Evolutionary conservation across 2,113 vertebrate genomes (phyloP).

Genomic region (Panthera leo): DNA sequence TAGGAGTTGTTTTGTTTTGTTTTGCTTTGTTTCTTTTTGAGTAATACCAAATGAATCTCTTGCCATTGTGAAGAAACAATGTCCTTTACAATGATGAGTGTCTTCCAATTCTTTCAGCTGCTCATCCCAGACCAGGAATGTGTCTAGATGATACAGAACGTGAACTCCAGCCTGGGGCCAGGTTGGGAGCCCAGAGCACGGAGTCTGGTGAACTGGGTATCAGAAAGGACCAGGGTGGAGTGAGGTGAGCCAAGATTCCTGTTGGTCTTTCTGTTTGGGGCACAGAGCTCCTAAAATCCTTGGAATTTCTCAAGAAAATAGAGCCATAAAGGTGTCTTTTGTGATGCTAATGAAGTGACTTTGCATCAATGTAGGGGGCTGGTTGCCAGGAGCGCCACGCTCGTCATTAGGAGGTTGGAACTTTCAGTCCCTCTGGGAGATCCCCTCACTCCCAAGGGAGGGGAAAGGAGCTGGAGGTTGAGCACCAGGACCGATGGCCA

Average conservation of each 20-base stretch:
- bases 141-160: no score
- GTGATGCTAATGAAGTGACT: background rate
- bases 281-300: background rate
- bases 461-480: background rate
- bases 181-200: no score
- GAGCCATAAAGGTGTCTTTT: background rate
- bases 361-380: background rate
- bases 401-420: no score
- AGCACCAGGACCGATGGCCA: no score
- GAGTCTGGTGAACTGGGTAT: rapidly evolving
- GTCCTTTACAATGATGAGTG: background rate
- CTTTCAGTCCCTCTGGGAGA: background rate
- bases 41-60: background rate
- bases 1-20: background rate
- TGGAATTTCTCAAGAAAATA: background rate
- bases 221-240: background rate
- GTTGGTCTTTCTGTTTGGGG: background rate
- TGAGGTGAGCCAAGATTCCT: background rate
- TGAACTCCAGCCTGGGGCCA: no score
- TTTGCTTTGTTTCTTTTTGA: background rate
- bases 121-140: background rate
- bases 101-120: background rate
- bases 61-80: background rate
- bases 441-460: background rate
- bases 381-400: background rate